Evolutionary conservation across 2,888 invertebrate genomes (phyloP).

Genomic region (Drosophila melanocephala): DNA sequence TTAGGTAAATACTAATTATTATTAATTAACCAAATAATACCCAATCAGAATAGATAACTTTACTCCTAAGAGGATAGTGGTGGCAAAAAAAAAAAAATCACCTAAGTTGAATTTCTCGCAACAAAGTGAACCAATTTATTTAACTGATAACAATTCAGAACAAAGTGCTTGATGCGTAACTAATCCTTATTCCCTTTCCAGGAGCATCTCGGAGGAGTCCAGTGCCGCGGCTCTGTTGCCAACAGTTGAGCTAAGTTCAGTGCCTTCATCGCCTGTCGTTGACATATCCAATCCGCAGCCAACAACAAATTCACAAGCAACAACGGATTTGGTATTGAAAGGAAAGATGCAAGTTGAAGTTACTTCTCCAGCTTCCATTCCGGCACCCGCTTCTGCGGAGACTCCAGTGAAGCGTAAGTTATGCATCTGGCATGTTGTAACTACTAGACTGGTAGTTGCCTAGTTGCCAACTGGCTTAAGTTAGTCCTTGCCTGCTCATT

Average conservation of each 20-base stretch:
- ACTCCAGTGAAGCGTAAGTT: slow-evolving; percentile 67
- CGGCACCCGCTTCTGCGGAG: slow-evolving; percentile 14
- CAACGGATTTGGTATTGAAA: slow-evolving; percentile 54
- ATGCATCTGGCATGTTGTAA: slow-evolving; percentile 59
- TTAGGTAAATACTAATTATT: slow-evolving; percentile 81
- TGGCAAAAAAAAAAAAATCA: background rate
- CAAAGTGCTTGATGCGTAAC: slow-evolving; percentile 3
- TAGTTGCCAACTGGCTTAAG: slow-evolving; percentile 45
- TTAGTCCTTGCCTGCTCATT: slow-evolving; percentile 32
- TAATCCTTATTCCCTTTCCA: slow-evolving; percentile 21
- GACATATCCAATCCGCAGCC: slow-evolving; percentile 48
- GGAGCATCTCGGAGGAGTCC: slow-evolving; percentile 82
- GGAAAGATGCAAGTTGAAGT: slow-evolving; percentile 41
- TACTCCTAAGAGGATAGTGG: background rate
- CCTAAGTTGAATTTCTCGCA: background rate
- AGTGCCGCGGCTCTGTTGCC: slow-evolving; percentile 67
- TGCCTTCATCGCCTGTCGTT: slow-evolving; percentile 50
- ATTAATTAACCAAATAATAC: background rate
- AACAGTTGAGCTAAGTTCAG: slow-evolving; percentile 70
- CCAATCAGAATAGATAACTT: background rate
- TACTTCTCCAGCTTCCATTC: background rate
- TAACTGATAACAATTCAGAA: slow-evolving; percentile 7
- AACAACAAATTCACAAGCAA: slow-evolving; percentile 57
- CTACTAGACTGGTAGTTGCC: slow-evolving; percentile 35
- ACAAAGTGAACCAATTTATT: background rate